Evolutionary conservation across 2,113 vertebrate genomes (phyloP), one percentile per base, ranked within the genome.

Genomic region (Esox niger): DNA sequence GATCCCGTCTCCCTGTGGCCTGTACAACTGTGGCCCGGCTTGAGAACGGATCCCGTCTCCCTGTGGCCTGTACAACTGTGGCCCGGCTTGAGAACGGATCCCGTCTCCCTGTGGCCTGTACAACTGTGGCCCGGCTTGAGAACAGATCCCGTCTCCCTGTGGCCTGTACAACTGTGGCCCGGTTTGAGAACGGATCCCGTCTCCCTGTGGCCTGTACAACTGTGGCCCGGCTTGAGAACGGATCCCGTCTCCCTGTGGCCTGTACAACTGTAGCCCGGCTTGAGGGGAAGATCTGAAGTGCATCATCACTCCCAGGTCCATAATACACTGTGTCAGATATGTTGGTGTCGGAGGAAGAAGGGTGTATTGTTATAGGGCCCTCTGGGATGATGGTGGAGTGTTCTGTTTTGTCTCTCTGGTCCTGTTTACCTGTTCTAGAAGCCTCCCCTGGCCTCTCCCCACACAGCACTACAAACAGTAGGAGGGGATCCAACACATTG

Each of bases 251-350:
- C n/a, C n/a, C n/a, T n/a, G n/a, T n/a, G n/a, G 38, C 81, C 73
- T 76, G 82, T 80, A 75, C 88, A 91, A 93, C 91, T 93, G 88
- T 84, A 86, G 88, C 83, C 87, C 88, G 87, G 87, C 87, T 92
- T 85, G 84, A 88, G 82, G 87, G 88, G 83, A 74, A 73, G 84
- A 87, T 83, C 79, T 74, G 88, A 91, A 92, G 88, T 88, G 86
- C 86, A 90, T 93, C 89, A 94, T 94, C 93, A 92, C 92, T 90
- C 86, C 82, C 85, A 86, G 85, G 85, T 82, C 71, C 70, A 82
- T 92, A 92, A 95, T 94, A 88, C 74, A 85, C 88, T 84, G 87
- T 86, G 87, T 86, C 88, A 87, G 86, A 86, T 82, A 86, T 79
- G 81, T 77, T 73, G 23, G 57, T 79, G 82, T 87, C 63, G 47